A percentile compares a stretch with the other conserved stretches of the same genome.
phyloP scores from a whole-genome alignment of 2,113 vertebrate genomes.

The Labeo rohita region DNA sequence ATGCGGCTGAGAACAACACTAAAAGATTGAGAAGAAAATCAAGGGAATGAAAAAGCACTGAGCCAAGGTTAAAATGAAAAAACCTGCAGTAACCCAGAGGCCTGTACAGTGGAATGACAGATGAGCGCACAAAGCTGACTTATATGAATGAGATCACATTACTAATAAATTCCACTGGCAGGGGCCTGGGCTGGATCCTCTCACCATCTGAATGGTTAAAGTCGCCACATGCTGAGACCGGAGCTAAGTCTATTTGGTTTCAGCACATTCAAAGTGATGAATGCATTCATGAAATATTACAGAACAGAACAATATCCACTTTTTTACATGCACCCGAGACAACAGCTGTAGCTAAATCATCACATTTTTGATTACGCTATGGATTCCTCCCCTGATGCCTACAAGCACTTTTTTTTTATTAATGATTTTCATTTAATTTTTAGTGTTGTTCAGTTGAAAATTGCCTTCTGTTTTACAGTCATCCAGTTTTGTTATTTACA shows the following conservation, averaged over 20 bases:
- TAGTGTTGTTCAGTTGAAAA: too few relatives aligned
- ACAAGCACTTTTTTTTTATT: not conserved
- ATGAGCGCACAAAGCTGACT: conserved; percentile 62
- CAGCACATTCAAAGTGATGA: conserved; percentile 6
- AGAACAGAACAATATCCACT: conserved; percentile 1
- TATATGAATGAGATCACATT: conserved; percentile 62
- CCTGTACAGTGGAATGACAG: conserved; percentile 56
- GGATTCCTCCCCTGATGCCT: not conserved
- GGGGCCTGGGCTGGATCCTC: conserved; percentile 41
- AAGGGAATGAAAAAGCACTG: conserved; percentile 65
- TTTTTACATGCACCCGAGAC: not conserved
- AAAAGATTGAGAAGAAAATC: conserved; percentile 56
- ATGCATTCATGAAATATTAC: not conserved
- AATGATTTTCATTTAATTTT: not conserved
- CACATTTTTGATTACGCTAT: too few relatives aligned
- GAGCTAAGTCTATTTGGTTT: conserved; percentile 37
- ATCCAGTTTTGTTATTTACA: too few relatives aligned
- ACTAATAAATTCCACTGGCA: conserved; percentile 64
- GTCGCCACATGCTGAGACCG: conserved; percentile 37
- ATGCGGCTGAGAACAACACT: not conserved
- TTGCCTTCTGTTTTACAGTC: too few relatives aligned
- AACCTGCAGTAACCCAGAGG: conserved; percentile 61
- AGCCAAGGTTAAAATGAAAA: conserved; percentile 55
- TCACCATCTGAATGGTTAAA: conserved; percentile 7
- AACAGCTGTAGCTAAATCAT: not conserved